A percentile compares a stretch with the other conserved stretches of the same genome.
Evolutionary conservation across 2,113 vertebrate genomes (phyloP).

Genomic region (Semicossyphus pulcher): DNA sequence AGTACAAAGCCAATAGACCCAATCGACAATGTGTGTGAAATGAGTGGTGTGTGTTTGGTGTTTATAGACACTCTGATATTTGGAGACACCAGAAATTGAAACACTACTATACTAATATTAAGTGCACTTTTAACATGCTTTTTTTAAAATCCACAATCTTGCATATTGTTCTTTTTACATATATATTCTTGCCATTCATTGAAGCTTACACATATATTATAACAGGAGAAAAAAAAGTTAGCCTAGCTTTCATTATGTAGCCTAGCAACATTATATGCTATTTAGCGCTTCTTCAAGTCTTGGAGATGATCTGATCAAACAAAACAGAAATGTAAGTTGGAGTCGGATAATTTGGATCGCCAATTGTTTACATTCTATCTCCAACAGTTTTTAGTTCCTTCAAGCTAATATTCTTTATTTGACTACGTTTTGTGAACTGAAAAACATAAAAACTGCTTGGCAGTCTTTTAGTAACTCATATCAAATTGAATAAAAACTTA

Average conservation of each 20-base stretch:
- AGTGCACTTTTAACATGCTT: conserved; percentile 46
- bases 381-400: background rate
- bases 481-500: conserved; percentile 30
- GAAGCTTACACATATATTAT: conserved; percentile 45
- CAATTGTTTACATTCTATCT: background rate
- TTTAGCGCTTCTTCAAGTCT: conserved; percentile 42
- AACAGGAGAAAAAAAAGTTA: conserved; percentile 49
- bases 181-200: conserved; percentile 49
- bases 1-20: conserved; percentile 32
- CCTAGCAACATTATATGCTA: conserved; percentile 10
- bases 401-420: background rate
- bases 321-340: background rate
- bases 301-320: background rate
- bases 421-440: background rate
- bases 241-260: conserved; percentile 25
- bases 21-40: background rate
- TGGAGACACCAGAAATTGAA: conserved; percentile 10
- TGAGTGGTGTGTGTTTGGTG: conserved; percentile 12
- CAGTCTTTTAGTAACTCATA: conserved; percentile 3
- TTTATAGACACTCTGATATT: conserved; percentile 10
- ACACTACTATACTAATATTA: conserved; percentile 29
- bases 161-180: conserved; percentile 16
- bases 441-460: conserved; percentile 1
- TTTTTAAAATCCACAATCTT: conserved; percentile 17
- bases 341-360: background rate